Base-by-base conservation (phyloP, 2,888 invertebrate genomes). In the Nebria salina region DNA sequence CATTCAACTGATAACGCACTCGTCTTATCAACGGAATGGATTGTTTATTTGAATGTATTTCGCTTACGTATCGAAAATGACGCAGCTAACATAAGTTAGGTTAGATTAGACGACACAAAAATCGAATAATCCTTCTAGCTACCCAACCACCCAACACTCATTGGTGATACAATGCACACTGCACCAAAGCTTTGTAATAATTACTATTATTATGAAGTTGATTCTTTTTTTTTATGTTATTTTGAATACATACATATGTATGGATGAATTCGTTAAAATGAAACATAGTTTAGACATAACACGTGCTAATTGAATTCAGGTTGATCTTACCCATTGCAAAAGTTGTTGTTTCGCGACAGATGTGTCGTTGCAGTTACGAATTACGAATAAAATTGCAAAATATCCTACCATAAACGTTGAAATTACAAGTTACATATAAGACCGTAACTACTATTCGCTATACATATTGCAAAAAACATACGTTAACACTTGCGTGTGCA, bases 1-100 rank as follows among this genome's bases (percentile, higher is more conserved):
- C 65, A 76, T 34, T 34, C 34, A 34, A 34, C 34, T 34, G 34
- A 76, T 26, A 11, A 41, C 26, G 26, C 76, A 76, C 13, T 54
- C 13, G 54, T 7, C 11, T 8, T 13, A 54, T 54, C 20, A 74
- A 34, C 68, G 4, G 11, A 11, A 54, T 54, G 4, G 8, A 54
- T 54, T 13, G 34, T 34, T 34, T 34, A 34, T 34, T 34, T 4
- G 34, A 34, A 54, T 8, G 54, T 54, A 11, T 54, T 54, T 54
- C 54, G 54, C 54, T 54, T 54, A 54, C 54, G 54, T 54, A 54
- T 54, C 54, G 54, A 54, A 54, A 54, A 54, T 54, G 54, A 54
- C 54, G 54, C 54, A 54, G 54, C 54, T 54, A 54, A 54, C 54
- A 54, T 54, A 54, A 11, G 54, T 54, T 54, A 54, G 54, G 54